These are phyloP conservation scores for Cirrhinus mrigala DNA, from an alignment of 2,797 vertebrate genomes.

Conservation along the genomic window DNA sequence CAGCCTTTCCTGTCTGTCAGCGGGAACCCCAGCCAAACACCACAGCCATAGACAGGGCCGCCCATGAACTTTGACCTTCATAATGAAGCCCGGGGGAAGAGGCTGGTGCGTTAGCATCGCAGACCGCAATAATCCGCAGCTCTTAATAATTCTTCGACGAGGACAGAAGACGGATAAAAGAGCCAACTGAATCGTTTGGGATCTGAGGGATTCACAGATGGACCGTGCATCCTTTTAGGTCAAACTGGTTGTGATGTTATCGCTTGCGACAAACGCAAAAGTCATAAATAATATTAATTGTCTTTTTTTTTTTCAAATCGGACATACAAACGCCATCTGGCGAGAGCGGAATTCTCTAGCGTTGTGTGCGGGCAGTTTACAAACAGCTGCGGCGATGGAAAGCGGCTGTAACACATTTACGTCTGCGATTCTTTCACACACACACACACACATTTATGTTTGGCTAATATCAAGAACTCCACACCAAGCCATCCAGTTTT, in stretches of 20 bases:
- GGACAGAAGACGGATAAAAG: constrained; percentile 5
- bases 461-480: constrained; percentile 23
- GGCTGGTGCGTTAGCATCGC: not conserved
- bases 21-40: constrained; percentile 61
- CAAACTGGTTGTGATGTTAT: constrained; percentile 32
- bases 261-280: constrained; percentile 11
- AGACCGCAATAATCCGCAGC: not conserved
- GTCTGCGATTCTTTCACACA: constrained; percentile 37
- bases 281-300: constrained; percentile 49
- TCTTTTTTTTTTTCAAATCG: constrained; percentile 4
- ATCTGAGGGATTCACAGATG: not conserved
- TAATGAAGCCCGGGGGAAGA: constrained; percentile 49
- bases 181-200: not conserved
- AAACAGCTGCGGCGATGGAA: constrained; percentile 56
- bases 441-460: constrained; percentile 15
- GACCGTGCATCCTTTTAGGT: not conserved
- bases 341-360: constrained; percentile 37
- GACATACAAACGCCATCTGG: constrained; percentile 53
- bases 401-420: constrained; percentile 49
- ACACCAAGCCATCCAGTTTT: not conserved
- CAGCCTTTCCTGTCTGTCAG: constrained; percentile 72
- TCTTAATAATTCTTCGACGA: constrained; percentile 1
- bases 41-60: constrained; percentile 61
- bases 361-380: constrained; percentile 56
- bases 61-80: constrained; percentile 56